Evolutionary conservation across 2,888 invertebrate genomes (phyloP).

Genomic region (Hylaea fasciaria): DNA sequence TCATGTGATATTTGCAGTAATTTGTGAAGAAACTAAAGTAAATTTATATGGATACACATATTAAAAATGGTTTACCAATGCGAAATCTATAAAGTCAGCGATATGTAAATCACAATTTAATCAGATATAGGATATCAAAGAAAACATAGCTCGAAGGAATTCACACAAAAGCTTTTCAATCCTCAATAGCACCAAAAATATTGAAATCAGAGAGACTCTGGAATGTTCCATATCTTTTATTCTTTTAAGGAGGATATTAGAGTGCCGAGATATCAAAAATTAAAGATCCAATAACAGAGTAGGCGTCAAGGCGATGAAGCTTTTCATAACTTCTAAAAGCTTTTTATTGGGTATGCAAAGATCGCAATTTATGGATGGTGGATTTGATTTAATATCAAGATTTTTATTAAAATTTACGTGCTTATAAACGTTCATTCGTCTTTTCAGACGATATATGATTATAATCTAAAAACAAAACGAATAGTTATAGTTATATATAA

Average conservation of each 20-base stretch:
- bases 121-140: conserved; percentile 59
- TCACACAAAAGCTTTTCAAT: conserved; percentile 61
- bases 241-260: conserved; percentile 26
- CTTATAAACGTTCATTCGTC: no score
- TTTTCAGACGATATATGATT: no score
- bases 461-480: no score
- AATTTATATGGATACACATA: not conserved
- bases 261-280: conserved; percentile 21
- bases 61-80: not conserved
- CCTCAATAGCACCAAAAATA: conserved; percentile 55
- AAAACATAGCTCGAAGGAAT: conserved; percentile 61
- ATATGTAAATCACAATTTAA: conserved; percentile 5
- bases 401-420: no score
- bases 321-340: no score
- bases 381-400: no score
- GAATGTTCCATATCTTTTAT: conserved; percentile 40
- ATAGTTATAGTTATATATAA: no score
- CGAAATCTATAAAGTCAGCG: conserved; percentile 10
- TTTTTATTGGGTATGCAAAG: no score
- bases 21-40: no score
- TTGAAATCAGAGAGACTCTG: conserved; percentile 48
- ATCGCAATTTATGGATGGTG: no score
- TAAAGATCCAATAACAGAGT: conserved; percentile 10
- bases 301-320: not conserved
- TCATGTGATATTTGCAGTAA: no score